phyloP scores from a whole-genome alignment of 2,888 invertebrate genomes.

The Leptopterna dolabrata region DNA sequence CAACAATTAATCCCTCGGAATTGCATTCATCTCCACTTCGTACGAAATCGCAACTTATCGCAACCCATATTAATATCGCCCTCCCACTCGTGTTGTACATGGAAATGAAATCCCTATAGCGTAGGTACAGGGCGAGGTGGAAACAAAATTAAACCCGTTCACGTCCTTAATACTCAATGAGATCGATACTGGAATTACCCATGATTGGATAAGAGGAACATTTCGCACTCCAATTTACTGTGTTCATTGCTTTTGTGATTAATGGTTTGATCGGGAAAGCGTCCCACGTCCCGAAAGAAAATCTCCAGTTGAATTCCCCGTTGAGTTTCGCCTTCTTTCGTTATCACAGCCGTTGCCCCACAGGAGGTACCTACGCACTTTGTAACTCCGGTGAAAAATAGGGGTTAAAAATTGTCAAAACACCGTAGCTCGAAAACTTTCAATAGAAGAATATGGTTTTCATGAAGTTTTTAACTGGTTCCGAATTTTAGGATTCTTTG shows the following conservation, averaged over 20 bases:
- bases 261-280: background rate
- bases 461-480: no score
- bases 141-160: background rate
- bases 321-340: background rate
- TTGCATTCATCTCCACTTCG: no score
- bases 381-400: no score
- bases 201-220: background rate
- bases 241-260: constrained; percentile 22
- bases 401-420: no score
- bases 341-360: no score
- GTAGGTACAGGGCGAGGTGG: background rate
- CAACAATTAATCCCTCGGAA: no score
- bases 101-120: background rate
- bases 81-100: background rate
- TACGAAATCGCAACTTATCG: no score
- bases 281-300: background rate
- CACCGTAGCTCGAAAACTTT: no score
- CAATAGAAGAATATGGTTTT: no score
- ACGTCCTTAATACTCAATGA: background rate
- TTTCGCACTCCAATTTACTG: background rate
- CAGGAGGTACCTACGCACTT: no score
- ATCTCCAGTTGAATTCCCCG: background rate
- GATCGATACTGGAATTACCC: background rate
- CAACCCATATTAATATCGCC: no score
- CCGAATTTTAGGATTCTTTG: no score